Percentiles rank a stretch among this genome's conserved stretches.
phyloP scores from a whole-genome alignment of 2,888 invertebrate genomes.

The Carcina quercana region DNA sequence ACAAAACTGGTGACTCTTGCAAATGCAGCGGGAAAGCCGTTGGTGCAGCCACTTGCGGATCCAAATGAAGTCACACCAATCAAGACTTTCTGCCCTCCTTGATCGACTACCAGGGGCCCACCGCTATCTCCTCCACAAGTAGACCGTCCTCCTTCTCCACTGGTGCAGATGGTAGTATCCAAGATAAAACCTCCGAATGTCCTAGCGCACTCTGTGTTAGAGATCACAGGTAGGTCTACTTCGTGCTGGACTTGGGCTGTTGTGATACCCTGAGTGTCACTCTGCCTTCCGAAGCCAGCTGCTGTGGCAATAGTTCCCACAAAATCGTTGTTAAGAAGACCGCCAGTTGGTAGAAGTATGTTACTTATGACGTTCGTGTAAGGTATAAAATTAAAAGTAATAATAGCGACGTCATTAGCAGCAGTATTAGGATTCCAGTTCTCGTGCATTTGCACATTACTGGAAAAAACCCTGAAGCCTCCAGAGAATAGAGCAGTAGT shows the following conservation, averaged over 20 bases:
- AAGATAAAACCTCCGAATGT: slow-evolving; percentile 26
- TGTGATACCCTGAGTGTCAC: too few relatives aligned
- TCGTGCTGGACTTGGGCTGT: slow-evolving; percentile 38
- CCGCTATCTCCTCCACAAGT: slow-evolving; percentile 41
- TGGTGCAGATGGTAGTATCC: slow-evolving; percentile 38
- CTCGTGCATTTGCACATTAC: slow-evolving; percentile 26
- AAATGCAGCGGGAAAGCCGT: slow-evolving; percentile 42
- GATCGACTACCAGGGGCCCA: slow-evolving; percentile 29
- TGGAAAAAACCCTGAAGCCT: slow-evolving; percentile 26
- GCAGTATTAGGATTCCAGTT: slow-evolving; percentile 27
- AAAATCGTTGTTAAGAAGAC: slow-evolving; percentile 19
- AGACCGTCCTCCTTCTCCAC: slow-evolving; percentile 31
- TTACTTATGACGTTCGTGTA: too few relatives aligned
- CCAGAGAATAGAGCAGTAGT: slow-evolving; percentile 36
- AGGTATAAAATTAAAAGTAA: too few relatives aligned
- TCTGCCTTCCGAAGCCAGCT: too few relatives aligned
- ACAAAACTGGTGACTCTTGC: slow-evolving; percentile 38
- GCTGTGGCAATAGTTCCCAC: too few relatives aligned
- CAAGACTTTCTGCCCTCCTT: slow-evolving; percentile 25
- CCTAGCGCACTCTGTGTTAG: slow-evolving; percentile 26
- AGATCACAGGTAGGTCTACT: slow-evolving; percentile 31
- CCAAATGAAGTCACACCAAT: slow-evolving; percentile 40
- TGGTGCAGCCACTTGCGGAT: slow-evolving; percentile 35
- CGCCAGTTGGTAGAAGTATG: slow-evolving; percentile 24
- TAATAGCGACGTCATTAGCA: slow-evolving; percentile 34